phyloP scores from a whole-genome alignment of 2,797 vertebrate species.

The Phalloptychus januarius region DNA sequence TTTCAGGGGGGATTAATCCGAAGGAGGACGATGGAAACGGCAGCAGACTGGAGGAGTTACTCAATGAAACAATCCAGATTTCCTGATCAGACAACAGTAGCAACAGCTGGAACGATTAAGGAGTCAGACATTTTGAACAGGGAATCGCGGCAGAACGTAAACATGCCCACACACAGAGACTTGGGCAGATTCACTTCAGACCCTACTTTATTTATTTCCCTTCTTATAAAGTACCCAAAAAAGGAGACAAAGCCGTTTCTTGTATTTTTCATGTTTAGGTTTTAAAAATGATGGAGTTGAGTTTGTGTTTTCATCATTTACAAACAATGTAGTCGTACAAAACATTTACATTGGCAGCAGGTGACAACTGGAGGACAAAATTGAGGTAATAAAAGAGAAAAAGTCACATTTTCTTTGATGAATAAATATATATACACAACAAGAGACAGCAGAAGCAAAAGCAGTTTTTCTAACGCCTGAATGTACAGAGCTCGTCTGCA shows the following conservation, averaged over 20 bases:
- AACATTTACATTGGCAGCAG: slow-evolving; percentile 66
- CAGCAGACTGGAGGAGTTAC: background rate
- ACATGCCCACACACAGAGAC: slow-evolving; percentile 9
- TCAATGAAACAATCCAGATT: slow-evolving; percentile 1
- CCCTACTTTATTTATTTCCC: slow-evolving; percentile 77
- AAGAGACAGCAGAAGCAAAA: slow-evolving; percentile 23
- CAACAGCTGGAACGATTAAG: slow-evolving; percentile 3
- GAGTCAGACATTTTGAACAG: slow-evolving; percentile 17
- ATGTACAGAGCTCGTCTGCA: background rate
- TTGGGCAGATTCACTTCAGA: background rate
- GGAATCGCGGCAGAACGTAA: background rate
- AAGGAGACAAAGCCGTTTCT: slow-evolving; percentile 50
- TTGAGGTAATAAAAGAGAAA: slow-evolving; percentile 14
- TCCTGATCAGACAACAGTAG: background rate
- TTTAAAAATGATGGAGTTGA: slow-evolving; percentile 58
- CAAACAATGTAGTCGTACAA: slow-evolving; percentile 81
- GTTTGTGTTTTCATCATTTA: slow-evolving; percentile 74
- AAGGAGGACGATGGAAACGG: background rate
- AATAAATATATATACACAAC: slow-evolving; percentile 16
- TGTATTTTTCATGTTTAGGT: slow-evolving; percentile 59
- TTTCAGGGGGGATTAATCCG: slow-evolving; percentile 23
- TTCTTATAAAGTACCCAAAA: slow-evolving; percentile 72
- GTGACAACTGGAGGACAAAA: slow-evolving; percentile 26
- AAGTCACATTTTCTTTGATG: slow-evolving; percentile 24
- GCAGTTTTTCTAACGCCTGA: background rate